These are phyloP conservation scores for Leptinotarsa juncta DNA, from an alignment of 2,888 invertebrate species.

Conservation along the genomic window DNA sequence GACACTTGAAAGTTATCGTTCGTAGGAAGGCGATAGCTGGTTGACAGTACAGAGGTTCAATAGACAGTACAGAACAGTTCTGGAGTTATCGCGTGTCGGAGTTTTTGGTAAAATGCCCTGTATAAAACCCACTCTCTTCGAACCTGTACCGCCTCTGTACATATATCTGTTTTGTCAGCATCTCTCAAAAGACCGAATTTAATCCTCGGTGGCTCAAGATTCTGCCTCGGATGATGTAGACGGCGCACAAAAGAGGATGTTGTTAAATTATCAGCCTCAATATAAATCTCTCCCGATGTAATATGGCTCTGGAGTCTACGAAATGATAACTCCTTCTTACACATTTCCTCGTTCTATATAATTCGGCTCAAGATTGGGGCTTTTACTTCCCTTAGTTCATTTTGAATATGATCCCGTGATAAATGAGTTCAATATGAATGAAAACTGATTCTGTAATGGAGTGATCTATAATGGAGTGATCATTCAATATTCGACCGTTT, in stretches of 20 bases:
- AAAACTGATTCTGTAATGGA: no score
- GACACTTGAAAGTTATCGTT: no score
- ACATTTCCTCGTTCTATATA: background rate
- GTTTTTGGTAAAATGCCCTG: no score
- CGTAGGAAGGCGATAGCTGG: no score
- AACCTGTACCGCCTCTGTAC: background rate
- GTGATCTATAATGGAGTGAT: no score
- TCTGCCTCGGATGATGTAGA: constrained; percentile 48
- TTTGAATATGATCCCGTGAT: background rate
- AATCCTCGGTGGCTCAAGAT: constrained; percentile 50
- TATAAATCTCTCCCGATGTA: constrained; percentile 50
- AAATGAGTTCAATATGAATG: no score
- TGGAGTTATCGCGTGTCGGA: no score
- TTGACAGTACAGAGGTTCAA: no score
- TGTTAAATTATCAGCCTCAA: constrained; percentile 53
- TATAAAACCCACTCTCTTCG: background rate
- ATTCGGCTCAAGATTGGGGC: background rate
- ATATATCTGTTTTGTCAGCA: constrained; percentile 53
- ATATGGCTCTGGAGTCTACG: constrained; percentile 43
- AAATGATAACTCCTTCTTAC: constrained; percentile 7
- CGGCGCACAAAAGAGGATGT: constrained; percentile 52
- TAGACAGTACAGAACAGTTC: no score
- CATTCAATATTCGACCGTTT: no score
- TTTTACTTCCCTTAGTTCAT: background rate
- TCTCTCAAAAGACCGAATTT: constrained; percentile 42